These are phyloP conservation scores for Anas flavirostris DNA, from an alignment of 2,797 vertebrate genomes.

Conservation along the genomic window DNA sequence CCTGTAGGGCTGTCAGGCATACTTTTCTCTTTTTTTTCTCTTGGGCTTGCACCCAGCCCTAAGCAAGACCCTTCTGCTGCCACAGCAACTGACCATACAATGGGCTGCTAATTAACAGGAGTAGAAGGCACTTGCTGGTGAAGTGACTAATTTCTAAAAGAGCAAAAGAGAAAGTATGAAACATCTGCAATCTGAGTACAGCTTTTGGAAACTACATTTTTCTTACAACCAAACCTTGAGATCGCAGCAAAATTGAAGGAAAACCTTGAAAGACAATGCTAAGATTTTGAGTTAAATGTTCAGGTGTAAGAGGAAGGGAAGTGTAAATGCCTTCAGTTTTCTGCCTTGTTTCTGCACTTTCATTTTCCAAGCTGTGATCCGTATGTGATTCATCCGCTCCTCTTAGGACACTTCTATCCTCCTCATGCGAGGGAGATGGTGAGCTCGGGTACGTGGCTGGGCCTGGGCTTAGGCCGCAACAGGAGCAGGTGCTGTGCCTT, in stretches of 20 bases:
- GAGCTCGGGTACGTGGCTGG: background rate
- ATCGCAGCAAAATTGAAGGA: background rate
- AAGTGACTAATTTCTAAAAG: background rate
- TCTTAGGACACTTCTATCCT: background rate
- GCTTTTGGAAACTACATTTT: background rate
- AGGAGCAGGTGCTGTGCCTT: fast-evolving
- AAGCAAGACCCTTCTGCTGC: background rate
- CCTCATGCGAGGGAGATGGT: background rate
- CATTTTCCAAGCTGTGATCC: background rate
- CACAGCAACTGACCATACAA: background rate
- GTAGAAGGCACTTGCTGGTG: background rate
- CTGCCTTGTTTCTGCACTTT: background rate
- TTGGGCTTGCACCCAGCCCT: fast-evolving
- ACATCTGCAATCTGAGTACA: background rate
- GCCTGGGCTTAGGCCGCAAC: background rate
- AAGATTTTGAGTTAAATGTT: background rate
- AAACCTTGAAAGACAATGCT: background rate
- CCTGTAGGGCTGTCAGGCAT: background rate
- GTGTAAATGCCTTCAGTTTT: constrained; percentile 2
- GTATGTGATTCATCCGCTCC: background rate
- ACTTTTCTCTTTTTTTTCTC: no score
- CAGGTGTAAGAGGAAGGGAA: background rate
- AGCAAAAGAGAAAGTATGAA: constrained; percentile 14
- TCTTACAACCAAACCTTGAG: background rate
- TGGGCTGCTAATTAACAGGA: constrained; percentile 28